Evolutionary conservation across 1,140 invertebrate species (phyloP).

Genomic region (Caenorhabditis inopinata): DNA sequence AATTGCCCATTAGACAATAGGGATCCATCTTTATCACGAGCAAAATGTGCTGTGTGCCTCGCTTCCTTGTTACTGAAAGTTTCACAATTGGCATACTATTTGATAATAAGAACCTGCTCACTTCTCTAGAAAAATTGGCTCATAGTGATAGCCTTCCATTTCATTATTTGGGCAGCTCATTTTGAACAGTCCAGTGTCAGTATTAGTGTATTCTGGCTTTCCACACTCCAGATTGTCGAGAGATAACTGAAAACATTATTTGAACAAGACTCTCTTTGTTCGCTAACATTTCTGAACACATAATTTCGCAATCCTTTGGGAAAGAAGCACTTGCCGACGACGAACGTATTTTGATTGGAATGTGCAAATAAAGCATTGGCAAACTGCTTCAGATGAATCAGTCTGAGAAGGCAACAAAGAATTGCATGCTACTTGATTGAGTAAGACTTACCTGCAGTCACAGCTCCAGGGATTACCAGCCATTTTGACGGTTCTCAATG

Average conservation of each 20-base stretch:
- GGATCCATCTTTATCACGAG: slow-evolving; percentile 9
- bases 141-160: neutral
- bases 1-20: neutral
- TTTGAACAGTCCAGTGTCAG: neutral
- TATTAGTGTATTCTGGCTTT: neutral
- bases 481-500: slow-evolving; percentile 1
- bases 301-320: neutral
- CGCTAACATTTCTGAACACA: neutral
- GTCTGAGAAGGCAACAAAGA: too few relatives aligned
- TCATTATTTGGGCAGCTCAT: slow-evolving; percentile 17
- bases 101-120: neutral
- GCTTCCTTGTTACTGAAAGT: neutral
- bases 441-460: neutral
- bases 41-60: slow-evolving; percentile 14
- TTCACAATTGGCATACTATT: neutral
- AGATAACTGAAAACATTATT: neutral
- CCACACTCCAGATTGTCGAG: neutral
- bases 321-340: neutral
- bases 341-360: neutral
- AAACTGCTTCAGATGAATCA: neutral
- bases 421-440: neutral
- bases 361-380: neutral
- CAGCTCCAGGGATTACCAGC: slow-evolving; percentile 12
- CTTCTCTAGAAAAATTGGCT: neutral
- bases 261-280: neutral